Base-by-base conservation (phyloP, 1,140 invertebrate genomes). In the Ooceraea biroi region DNA sequence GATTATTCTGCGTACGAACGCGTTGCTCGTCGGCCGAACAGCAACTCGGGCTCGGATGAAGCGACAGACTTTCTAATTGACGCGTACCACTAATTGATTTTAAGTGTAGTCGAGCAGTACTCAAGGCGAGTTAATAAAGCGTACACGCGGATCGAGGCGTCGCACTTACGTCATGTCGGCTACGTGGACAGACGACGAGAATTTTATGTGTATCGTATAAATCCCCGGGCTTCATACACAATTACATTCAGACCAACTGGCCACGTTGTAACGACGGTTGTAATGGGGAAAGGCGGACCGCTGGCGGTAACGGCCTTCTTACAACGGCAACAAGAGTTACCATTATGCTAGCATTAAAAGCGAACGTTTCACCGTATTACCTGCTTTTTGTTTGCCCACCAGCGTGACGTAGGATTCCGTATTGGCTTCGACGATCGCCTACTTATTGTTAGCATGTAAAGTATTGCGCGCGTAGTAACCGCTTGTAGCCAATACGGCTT, bases 11-110 rank as follows among this genome's bases (percentile, higher is more conserved):
- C 58, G 73, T 36, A n/a, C n/a, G 11, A 60, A 14, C 22, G 82
- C 36, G 22, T 63, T 22, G 27, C 17, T 46, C 36, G 66, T 84
- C 48, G 61, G n/a, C 12, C 30, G 25, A 78, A 30, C 41, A 72
- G 71, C 68, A 68, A 85, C 71, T 76, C 58, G 22, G 72, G 60
- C 83, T n/a, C 65, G 57, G 65, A 63, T 61, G 50, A 68, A 57
- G 58, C 85, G 65, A 46, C 58, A 80, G 87, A 90, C 89, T 90
- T 90, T 90, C 89, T 90, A 90, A 90, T 90, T 88, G 89, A 90
- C 83, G 85, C 83, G 87, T 83, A 86, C 77, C 87, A 84, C 89
- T 90, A 90, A 90, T 90, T 90, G 89, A 90, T 90, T 90, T 90
- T 90, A 90, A 90, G 87, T 90, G 89, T n/a, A n/a, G n/a, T 90